phyloP scores from a whole-genome alignment of 2,113 vertebrate genomes.

The Spilogale gracilis region DNA sequence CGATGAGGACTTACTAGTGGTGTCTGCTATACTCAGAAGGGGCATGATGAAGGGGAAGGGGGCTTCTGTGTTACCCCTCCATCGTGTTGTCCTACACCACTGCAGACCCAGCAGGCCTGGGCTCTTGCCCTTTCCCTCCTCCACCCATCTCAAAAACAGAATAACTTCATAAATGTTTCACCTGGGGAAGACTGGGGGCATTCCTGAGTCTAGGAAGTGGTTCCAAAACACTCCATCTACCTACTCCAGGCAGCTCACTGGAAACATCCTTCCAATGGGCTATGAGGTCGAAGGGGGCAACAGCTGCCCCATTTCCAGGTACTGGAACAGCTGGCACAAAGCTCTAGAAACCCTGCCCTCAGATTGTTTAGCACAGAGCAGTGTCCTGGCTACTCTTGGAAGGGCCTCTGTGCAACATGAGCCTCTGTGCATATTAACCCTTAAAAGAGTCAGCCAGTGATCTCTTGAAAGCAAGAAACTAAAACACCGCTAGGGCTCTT shows the following conservation, averaged over 20 bases:
- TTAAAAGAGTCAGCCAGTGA: not conserved
- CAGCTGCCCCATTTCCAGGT: slow-evolving; percentile 29
- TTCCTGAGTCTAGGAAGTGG: not conserved
- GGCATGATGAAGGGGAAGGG: not conserved
- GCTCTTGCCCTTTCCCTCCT: not conserved
- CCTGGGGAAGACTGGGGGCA: not conserved
- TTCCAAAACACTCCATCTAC: not conserved
- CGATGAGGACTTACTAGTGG: not conserved
- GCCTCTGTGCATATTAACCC: not conserved
- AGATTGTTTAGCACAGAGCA: not conserved
- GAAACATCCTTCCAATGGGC: not conserved
- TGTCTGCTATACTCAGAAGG: too few species aligned
- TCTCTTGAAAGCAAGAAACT: not conserved
- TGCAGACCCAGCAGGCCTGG: not conserved
- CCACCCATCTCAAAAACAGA: not conserved
- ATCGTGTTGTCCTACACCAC: not conserved
- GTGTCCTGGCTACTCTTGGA: not conserved
- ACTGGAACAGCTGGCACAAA: slow-evolving; percentile 25
- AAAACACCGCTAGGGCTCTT: rapidly evolving
- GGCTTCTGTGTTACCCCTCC: too few species aligned
- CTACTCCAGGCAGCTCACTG: not conserved
- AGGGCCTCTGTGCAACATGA: not conserved
- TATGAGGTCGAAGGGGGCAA: not conserved
- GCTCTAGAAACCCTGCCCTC: not conserved
- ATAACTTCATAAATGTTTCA: not conserved